Percentiles rank a stretch among this genome's conserved stretches.
phyloP scores from a whole-genome alignment of 2,888 invertebrate genomes.

The Crepidodera aurea region DNA sequence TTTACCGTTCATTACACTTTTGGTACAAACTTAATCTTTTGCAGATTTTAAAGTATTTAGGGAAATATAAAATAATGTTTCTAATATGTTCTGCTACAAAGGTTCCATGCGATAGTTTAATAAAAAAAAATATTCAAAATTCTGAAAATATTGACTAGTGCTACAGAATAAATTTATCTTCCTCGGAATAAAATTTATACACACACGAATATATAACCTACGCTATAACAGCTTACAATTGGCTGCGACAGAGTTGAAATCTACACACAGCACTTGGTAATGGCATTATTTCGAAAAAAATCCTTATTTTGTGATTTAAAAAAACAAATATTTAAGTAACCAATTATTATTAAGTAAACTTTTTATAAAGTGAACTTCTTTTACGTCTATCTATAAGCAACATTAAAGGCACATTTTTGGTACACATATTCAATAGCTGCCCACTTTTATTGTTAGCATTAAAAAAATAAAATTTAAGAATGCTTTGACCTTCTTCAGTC shows the following conservation, averaged over 20 bases:
- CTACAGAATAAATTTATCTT: slow-evolving; percentile 3
- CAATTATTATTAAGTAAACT: neutral
- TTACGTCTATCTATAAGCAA: neutral
- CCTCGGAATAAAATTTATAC: slow-evolving; percentile 16
- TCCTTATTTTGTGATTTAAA: neutral
- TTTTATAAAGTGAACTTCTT: neutral
- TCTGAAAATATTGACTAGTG: neutral
- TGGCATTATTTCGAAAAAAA: neutral
- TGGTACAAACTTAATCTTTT: too few species aligned
- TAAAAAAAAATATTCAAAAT: too few species aligned
- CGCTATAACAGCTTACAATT: slow-evolving; percentile 29
- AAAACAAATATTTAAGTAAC: neutral
- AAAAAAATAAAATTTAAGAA: neutral
- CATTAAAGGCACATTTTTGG: slow-evolving; percentile 23
- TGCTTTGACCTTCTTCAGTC: slow-evolving; percentile 2
- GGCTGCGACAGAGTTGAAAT: slow-evolving; percentile 26
- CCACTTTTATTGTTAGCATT: slow-evolving; percentile 3
- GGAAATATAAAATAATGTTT: too few species aligned
- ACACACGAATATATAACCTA: slow-evolving; percentile 23
- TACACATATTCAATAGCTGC: slow-evolving; percentile 15
- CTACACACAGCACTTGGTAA: slow-evolving; percentile 33
- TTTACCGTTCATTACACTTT: too few species aligned
- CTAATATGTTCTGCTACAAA: too few species aligned
- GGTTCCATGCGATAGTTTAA: too few species aligned
- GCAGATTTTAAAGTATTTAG: too few species aligned